Conservation (phyloP, 2,797 vertebrate species). For the Poeciliopsis turneri region DNA sequence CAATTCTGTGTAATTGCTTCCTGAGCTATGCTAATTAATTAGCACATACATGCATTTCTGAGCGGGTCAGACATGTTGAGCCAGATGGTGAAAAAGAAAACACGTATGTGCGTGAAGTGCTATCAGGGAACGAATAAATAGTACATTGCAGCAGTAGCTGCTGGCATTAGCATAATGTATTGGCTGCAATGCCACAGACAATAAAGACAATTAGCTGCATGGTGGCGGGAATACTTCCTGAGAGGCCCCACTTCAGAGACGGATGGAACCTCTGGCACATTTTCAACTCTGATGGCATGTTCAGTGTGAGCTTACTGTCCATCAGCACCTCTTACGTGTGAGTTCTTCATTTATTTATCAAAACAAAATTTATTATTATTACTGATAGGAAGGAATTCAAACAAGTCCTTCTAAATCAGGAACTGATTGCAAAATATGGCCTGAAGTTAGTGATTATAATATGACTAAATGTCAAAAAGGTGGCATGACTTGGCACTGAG, state of each 20-base stretch:
- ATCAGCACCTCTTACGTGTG: conserved; percentile 9
- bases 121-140: conserved; percentile 65
- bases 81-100: conserved; percentile 77
- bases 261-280: conserved; percentile 60
- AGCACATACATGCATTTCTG: conserved; percentile 78
- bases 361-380: not conserved
- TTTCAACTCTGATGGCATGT: conserved; percentile 38
- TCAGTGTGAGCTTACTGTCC: conserved; percentile 50
- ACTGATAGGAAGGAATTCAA: too few species aligned
- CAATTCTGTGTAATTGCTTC: conserved; percentile 79
- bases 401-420: too few species aligned
- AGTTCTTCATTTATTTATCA: not conserved
- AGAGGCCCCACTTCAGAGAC: conserved; percentile 45
- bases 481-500: not conserved
- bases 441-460: not conserved
- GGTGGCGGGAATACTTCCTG: conserved; percentile 63
- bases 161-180: conserved; percentile 75
- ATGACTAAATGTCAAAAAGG: not conserved
- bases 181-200: conserved; percentile 66
- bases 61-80: conserved; percentile 74
- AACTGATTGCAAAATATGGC: not conserved
- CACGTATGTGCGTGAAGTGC: conserved; percentile 65
- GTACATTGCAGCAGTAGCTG: conserved; percentile 56
- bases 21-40: conserved; percentile 83
- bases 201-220: conserved; percentile 73